These are phyloP conservation scores for Myiotriccus ornatus DNA, from an alignment of 2,797 vertebrate genomes.

Conservation along the genomic window DNA sequence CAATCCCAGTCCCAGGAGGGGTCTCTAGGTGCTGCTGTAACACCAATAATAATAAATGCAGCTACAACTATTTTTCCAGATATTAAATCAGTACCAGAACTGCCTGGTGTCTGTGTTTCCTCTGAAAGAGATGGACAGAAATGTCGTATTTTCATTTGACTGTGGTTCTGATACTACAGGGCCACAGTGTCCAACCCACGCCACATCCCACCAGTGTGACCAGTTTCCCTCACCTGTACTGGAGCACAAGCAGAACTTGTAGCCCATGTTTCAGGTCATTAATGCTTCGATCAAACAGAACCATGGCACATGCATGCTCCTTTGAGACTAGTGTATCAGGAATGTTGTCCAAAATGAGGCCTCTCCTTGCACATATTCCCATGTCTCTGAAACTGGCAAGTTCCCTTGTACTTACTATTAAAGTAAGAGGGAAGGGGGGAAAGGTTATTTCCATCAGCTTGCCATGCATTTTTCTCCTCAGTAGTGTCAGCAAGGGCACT, in stretches of 20 bases:
- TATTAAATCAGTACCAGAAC: neutral
- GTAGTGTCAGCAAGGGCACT: neutral
- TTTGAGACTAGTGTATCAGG: neutral
- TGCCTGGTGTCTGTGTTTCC: neutral
- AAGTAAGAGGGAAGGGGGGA: neutral
- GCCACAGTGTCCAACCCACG: neutral
- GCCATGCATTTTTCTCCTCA: neutral
- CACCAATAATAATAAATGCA: neutral
- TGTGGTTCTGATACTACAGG: neutral
- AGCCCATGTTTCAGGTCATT: neutral
- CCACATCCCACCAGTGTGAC: accelerated
- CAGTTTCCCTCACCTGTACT: neutral
- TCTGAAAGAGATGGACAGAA: neutral
- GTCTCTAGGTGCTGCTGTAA: constrained; percentile 62
- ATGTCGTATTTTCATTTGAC: neutral
- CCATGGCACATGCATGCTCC: accelerated
- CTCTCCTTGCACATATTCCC: neutral
- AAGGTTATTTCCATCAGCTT: neutral
- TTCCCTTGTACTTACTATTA: neutral
- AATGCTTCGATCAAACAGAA: neutral
- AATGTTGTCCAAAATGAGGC: neutral
- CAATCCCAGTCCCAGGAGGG: neutral
- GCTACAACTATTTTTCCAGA: neutral
- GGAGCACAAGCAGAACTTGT: neutral
- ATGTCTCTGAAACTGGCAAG: neutral